Conservation (phyloP, 2,797 vertebrate genomes). For the Aselliscus stoliczkanus region DNA sequence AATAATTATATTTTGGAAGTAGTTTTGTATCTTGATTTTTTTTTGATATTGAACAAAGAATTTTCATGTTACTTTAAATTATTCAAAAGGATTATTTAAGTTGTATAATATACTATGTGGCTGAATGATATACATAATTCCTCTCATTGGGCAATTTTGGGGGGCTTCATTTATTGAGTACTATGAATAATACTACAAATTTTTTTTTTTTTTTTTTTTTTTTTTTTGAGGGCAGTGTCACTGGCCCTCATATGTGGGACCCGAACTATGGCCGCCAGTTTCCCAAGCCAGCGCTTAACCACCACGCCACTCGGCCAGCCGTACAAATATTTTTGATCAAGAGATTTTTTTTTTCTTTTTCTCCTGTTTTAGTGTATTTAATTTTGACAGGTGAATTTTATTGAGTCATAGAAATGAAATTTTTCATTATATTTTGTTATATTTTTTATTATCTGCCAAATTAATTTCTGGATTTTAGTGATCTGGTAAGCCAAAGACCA, state of each 20-base stretch:
- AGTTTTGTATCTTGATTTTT: not conserved
- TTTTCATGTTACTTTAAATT: not conserved
- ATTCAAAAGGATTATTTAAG: not conserved
- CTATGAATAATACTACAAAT: not conserved
- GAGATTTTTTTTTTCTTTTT: rapidly evolving
- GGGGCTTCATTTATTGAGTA: not conserved
- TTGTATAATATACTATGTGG: not conserved
- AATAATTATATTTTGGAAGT: not conserved
- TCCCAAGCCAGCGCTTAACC: too few relatives aligned
- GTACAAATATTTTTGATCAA: not conserved
- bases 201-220: too few relatives aligned
- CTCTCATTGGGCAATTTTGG: not conserved
- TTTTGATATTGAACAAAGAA: not conserved
- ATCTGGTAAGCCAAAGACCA: not conserved
- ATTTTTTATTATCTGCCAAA: not conserved
- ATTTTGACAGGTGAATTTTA: not conserved
- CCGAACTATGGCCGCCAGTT: too few relatives aligned
- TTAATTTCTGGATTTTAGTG: not conserved
- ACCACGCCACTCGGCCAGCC: too few relatives aligned
- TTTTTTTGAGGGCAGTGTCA: too few relatives aligned
- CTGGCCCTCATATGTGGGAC: too few relatives aligned
- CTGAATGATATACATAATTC: not conserved
- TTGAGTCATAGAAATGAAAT: not conserved
- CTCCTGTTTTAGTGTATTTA: not conserved
- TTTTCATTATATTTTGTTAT: not conserved